Conservation (phyloP, 2,113 vertebrate species). For the Ceyx melanurus region DNA sequence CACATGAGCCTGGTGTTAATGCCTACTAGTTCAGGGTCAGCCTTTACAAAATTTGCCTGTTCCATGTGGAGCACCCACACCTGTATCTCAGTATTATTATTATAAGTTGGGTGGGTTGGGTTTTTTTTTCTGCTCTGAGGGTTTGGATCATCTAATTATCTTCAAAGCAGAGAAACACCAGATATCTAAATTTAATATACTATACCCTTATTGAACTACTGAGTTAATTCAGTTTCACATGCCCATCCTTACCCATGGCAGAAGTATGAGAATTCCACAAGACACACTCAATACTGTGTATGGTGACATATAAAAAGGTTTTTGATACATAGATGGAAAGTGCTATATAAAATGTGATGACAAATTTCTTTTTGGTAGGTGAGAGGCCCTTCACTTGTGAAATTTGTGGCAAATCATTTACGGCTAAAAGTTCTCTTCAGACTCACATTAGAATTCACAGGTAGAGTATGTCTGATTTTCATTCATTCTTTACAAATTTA, state of each 20-base stretch:
- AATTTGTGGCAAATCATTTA: slow-evolving; percentile 97
- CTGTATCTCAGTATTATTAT: neutral
- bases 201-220: neutral
- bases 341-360: neutral
- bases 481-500: neutral
- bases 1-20: neutral
- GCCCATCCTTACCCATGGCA: neutral
- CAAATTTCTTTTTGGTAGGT: slow-evolving; percentile 73
- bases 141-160: neutral
- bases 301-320: neutral
- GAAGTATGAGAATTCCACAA: neutral
- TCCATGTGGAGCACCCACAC: neutral
- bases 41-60: neutral
- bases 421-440: slow-evolving; percentile 95
- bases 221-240: neutral
- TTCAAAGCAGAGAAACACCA: neutral
- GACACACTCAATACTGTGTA: neutral
- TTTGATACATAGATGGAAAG: neutral
- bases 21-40: neutral
- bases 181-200: neutral
- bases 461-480: slow-evolving; percentile 65
- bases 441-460: slow-evolving; percentile 96
- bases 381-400: slow-evolving; percentile 98
- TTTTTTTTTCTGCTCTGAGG: neutral
- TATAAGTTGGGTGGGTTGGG: too few species aligned